phyloP scores from a whole-genome alignment of 2,797 vertebrate genomes.

The Megaceryle alcyon region DNA sequence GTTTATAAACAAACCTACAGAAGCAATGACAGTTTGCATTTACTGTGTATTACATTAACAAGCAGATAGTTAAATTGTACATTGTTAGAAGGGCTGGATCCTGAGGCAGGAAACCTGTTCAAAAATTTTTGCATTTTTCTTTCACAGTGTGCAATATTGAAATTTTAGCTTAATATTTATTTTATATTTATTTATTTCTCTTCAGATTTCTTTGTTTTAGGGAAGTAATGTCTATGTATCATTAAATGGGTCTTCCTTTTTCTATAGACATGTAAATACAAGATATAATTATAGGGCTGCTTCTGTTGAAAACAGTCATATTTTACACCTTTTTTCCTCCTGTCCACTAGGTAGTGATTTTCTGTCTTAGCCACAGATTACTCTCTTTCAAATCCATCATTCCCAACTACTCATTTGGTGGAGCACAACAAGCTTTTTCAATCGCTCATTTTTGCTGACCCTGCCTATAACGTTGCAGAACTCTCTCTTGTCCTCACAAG shows the following conservation, averaged over 20 bases:
- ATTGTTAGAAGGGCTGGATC: not conserved
- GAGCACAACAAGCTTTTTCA: conserved; percentile 43
- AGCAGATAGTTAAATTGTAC: not conserved
- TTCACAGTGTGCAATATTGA: not conserved
- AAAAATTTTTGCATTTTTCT: not conserved
- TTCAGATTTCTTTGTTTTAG: not conserved
- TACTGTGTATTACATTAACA: not conserved
- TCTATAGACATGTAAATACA: not conserved
- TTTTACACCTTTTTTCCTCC: conserved; percentile 37
- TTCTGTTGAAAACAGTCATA: not conserved
- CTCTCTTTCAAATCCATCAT: conserved; percentile 10
- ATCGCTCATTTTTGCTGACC: conserved; percentile 18
- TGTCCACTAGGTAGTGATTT: conserved; percentile 27
- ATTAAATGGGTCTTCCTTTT: not conserved
- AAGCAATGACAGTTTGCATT: not conserved
- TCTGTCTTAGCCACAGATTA: conserved; percentile 18
- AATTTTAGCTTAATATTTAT: not conserved
- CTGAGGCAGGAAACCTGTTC: not conserved
- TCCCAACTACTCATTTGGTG: conserved; percentile 63
- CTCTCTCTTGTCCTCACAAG: not conserved
- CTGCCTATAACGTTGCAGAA: not conserved
- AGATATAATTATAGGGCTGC: not conserved
- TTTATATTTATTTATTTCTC: not conserved
- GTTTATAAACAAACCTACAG: not conserved
- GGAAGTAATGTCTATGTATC: not conserved